phyloP scores from a whole-genome alignment of 2,113 vertebrate species.

The Rafetus swinhoei region DNA sequence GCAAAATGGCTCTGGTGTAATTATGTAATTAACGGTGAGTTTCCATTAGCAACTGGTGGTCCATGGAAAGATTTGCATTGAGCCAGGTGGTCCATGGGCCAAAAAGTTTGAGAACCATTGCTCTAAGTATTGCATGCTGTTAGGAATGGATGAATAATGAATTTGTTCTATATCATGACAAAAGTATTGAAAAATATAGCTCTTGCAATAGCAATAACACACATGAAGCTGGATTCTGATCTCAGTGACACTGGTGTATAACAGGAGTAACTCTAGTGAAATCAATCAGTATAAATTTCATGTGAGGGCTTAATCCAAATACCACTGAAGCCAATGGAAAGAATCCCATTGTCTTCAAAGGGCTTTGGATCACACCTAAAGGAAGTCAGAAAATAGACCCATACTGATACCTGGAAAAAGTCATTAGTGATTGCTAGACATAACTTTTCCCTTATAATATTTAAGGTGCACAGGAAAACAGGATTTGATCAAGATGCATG shows the following conservation, averaged over 20 bases:
- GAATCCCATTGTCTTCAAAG: not conserved
- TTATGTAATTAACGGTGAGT: no score
- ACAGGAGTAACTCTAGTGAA: accelerated
- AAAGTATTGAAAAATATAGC: accelerated
- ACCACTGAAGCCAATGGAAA: not conserved
- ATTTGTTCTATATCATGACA: accelerated
- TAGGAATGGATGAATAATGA: accelerated
- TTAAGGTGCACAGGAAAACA: accelerated
- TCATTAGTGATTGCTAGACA: not conserved
- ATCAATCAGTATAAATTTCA: not conserved
- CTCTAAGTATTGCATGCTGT: not conserved
- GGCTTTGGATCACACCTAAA: not conserved
- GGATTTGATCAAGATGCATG: not conserved
- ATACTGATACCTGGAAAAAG: not conserved
- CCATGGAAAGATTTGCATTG: no score
- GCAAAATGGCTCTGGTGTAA: no score
- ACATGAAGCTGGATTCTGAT: not conserved
- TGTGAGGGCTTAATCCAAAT: not conserved
- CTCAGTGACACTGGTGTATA: not conserved
- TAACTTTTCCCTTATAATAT: not conserved
- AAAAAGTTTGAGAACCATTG: no score
- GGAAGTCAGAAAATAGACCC: not conserved
- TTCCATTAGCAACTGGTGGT: no score
- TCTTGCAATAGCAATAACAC: accelerated
- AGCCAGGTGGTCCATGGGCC: no score